These are phyloP conservation scores for Jordanella pulchra DNA, from an alignment of 2,797 vertebrate genomes.

Conservation along the genomic window DNA sequence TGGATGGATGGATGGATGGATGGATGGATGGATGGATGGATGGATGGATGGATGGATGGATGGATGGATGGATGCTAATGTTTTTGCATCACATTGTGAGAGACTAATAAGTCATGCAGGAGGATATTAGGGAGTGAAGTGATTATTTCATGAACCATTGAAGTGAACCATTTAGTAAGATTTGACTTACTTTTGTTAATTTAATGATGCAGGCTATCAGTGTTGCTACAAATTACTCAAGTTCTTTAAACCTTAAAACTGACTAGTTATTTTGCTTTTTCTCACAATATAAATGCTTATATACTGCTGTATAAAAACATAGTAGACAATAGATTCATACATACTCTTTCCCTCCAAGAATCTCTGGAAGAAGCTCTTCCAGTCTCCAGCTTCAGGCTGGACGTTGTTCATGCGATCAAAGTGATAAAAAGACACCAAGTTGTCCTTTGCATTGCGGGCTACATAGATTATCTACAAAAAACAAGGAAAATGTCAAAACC, in stretches of 20 bases:
- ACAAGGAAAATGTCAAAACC: not conserved
- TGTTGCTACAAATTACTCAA: not conserved
- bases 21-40: not conserved
- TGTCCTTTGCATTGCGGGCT: slow-evolving; percentile 90
- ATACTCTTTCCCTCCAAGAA: slow-evolving; percentile 75
- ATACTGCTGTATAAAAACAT: not conserved
- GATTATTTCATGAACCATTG: too few relatives aligned
- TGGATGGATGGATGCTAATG: too few relatives aligned
- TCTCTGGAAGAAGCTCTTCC: slow-evolving; percentile 67
- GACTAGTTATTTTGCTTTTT: not conserved
- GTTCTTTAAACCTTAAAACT: not conserved
- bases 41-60: not conserved
- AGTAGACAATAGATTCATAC: slow-evolving; percentile 8
- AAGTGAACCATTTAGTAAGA: too few relatives aligned
- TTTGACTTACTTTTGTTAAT: too few relatives aligned
- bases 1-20: too few relatives aligned
- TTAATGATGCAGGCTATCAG: too few relatives aligned
- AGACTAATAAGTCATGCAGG: too few relatives aligned
- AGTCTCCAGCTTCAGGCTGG: slow-evolving; percentile 82
- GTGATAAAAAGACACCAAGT: slow-evolving; percentile 86
- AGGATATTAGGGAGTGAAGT: too few relatives aligned
- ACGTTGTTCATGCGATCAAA: slow-evolving; percentile 83
- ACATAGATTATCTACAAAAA: slow-evolving; percentile 78
- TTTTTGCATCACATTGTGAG: too few relatives aligned
- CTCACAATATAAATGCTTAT: not conserved